A percentile compares a stretch with the other conserved stretches of the same genome.
Conservation (phyloP, 2,797 vertebrate genomes). For the Amazona finschi region DNA sequence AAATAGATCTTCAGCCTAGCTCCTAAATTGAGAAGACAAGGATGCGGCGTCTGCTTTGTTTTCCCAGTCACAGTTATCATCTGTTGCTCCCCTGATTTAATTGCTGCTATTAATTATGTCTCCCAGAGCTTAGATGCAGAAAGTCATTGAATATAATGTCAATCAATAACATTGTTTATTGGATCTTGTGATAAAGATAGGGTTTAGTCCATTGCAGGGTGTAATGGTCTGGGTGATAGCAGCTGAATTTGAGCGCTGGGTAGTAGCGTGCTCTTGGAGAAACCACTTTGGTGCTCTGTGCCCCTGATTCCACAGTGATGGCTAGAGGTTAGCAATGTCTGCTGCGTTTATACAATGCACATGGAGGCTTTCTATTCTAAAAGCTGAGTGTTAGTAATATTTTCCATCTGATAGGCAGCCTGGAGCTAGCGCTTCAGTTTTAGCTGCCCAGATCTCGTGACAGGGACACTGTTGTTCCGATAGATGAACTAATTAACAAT, state of each 20-base stretch:
- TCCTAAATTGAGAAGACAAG: not conserved
- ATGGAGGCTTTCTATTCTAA: not conserved
- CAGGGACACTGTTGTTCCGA: not conserved
- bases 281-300: not conserved
- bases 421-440: not conserved
- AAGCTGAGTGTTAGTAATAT: not conserved
- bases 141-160: not conserved
- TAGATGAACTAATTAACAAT: slow-evolving; percentile 33
- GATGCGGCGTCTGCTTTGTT: not conserved
- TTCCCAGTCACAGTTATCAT: not conserved
- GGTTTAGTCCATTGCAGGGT: not conserved
- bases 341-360: not conserved
- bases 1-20: not conserved
- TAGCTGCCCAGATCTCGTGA: not conserved
- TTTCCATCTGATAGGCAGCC: slow-evolving; percentile 39
- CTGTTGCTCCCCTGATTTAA: not conserved
- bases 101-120: not conserved
- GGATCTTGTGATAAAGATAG: not conserved
- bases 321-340: not conserved
- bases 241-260: not conserved
- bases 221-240: not conserved
- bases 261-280: rapidly evolving
- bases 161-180: not conserved
- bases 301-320: not conserved
- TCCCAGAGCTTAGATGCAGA: not conserved